Percentiles rank a stretch among this genome's conserved stretches.
Evolutionary conservation across 2,888 invertebrate species (phyloP).

Genomic region (Thereva unica): DNA sequence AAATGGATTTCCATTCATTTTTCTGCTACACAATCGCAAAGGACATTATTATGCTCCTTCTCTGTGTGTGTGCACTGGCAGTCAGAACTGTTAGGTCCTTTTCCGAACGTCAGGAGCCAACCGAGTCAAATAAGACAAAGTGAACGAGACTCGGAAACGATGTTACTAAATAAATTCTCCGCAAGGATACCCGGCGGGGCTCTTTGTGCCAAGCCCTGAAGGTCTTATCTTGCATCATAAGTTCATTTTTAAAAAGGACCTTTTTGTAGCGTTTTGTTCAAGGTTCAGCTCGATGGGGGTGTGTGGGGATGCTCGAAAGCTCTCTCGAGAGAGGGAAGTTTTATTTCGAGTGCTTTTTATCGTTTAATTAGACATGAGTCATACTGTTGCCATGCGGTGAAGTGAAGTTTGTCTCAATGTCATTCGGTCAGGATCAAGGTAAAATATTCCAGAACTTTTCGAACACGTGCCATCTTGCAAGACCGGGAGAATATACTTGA

Average conservation of each 20-base stretch:
- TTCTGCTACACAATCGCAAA: constrained; percentile 38
- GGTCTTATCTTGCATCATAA: constrained; percentile 41
- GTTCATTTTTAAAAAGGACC: constrained; percentile 16
- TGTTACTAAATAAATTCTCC: constrained; percentile 38
- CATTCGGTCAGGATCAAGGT: constrained; percentile 25
- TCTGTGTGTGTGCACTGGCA: constrained; percentile 7
- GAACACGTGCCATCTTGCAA: background rate
- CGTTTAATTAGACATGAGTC: constrained; percentile 29
- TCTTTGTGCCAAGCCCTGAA: constrained; percentile 29
- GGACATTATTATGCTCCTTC: constrained; percentile 38
- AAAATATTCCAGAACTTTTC: background rate
- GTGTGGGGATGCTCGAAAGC: too few relatives aligned
- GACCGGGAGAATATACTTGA: too few relatives aligned
- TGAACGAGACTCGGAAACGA: constrained; percentile 26
- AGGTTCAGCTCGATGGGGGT: too few relatives aligned
- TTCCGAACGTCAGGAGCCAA: constrained; percentile 25
- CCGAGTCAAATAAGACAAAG: constrained; percentile 32
- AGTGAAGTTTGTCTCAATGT: constrained; percentile 19
- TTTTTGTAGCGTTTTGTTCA: constrained; percentile 13
- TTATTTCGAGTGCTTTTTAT: too few relatives aligned
- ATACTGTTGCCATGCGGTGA: constrained; percentile 3
- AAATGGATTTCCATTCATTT: constrained; percentile 42
- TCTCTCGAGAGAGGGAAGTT: too few relatives aligned
- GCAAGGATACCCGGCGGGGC: constrained; percentile 3
- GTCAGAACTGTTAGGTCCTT: background rate